Evolutionary conservation across 2,888 invertebrate species (phyloP).

Genomic region (Brachynemurus nebulosus): DNA sequence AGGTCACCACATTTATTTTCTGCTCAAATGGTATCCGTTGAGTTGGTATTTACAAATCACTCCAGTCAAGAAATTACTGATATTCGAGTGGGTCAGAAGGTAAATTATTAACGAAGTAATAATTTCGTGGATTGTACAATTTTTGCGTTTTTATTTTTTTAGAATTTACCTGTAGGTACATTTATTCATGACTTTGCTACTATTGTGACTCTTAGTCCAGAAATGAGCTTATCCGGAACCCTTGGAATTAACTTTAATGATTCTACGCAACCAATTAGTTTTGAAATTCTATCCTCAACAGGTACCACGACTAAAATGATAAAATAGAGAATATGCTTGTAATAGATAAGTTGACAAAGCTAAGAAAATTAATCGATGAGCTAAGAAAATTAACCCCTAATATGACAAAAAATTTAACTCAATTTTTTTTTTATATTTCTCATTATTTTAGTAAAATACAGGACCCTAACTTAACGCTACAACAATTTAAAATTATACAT

Average conservation of each 20-base stretch:
- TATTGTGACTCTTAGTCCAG: conserved; percentile 47
- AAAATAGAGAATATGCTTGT: too few species aligned
- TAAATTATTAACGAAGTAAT: conserved; percentile 27
- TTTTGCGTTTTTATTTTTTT: conserved; percentile 20
- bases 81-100: conserved; percentile 60
- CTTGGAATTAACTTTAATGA: conserved; percentile 88
- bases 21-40: conserved; percentile 65
- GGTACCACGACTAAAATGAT: too few species aligned
- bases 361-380: too few species aligned
- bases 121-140: not conserved
- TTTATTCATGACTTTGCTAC: conserved; percentile 59
- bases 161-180: conserved; percentile 57
- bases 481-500: too few species aligned
- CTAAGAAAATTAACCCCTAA: too few species aligned
- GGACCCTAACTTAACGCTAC: too few species aligned
- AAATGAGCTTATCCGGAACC: conserved; percentile 47
- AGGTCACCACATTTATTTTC: conserved; percentile 73
- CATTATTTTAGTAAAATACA: too few species aligned
- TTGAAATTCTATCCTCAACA: conserved; percentile 54
- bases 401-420: too few species aligned
- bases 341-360: too few species aligned
- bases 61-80: conserved; percentile 46
- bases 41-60: conserved; percentile 65
- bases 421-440: too few species aligned
- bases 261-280: conserved; percentile 74